Evolutionary conservation across 2,797 vertebrate genomes (phyloP).

Genomic region (Hozukius guyotensis): DNA sequence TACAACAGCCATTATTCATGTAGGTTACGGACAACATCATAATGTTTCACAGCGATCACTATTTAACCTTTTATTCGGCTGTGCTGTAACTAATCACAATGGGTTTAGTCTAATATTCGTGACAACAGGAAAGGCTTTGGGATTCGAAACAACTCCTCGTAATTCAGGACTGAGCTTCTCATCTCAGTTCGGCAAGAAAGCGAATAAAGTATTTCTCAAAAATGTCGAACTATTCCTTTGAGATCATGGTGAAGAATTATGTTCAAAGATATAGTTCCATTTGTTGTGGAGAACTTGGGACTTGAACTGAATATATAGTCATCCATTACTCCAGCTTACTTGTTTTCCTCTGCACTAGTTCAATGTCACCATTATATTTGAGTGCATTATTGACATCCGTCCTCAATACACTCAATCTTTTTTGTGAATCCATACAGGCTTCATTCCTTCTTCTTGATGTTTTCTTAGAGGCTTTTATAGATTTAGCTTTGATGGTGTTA

Average conservation of each 20-base stretch:
- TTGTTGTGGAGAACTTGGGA: background rate
- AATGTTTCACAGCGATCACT: too few relatives aligned
- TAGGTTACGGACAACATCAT: too few relatives aligned
- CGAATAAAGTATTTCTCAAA: too few relatives aligned
- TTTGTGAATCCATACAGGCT: background rate
- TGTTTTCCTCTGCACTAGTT: background rate
- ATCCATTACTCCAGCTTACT: background rate
- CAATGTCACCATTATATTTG: background rate
- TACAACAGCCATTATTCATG: too few relatives aligned
- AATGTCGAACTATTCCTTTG: too few relatives aligned
- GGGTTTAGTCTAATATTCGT: too few relatives aligned
- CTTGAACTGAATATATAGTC: background rate
- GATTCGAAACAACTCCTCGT: too few relatives aligned
- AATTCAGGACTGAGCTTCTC: background rate
- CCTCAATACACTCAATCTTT: background rate
- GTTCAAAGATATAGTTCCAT: background rate
- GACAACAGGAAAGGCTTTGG: too few relatives aligned
- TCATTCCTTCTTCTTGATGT: background rate
- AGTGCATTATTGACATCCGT: too few relatives aligned
- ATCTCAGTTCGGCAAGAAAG: background rate
- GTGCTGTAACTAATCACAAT: too few relatives aligned
- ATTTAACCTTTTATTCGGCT: too few relatives aligned
- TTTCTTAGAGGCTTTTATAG: background rate
- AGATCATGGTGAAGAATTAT: background rate
- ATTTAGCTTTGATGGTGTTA: background rate